Evolutionary conservation across 2,888 invertebrate species (phyloP).

Genomic region (Sipha maydis): DNA sequence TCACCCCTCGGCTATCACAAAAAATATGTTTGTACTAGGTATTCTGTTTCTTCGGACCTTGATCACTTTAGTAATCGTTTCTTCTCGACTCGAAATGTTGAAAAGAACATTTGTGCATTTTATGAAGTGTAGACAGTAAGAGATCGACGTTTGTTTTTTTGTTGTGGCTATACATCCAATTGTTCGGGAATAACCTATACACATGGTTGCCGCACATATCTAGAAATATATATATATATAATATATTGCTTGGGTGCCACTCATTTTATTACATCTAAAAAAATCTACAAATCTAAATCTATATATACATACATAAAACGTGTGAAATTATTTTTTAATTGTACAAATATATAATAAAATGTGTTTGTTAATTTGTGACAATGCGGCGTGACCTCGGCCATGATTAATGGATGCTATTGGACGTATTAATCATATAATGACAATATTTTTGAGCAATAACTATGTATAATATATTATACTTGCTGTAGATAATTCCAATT

Average conservation of each 20-base stretch:
- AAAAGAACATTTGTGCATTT: constrained; percentile 14
- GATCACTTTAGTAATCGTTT: constrained; percentile 4
- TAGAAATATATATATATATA: not conserved
- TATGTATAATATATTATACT: not conserved
- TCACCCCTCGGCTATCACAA: not conserved
- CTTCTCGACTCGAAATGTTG: not conserved
- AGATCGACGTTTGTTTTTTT: not conserved
- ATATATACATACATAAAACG: not conserved
- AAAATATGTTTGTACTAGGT: not conserved
- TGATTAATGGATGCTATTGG: constrained; percentile 33
- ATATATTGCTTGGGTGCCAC: not conserved
- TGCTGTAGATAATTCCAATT: not conserved
- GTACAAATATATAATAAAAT: not conserved
- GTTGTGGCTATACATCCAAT: not conserved
- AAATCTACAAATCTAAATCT: too few relatives aligned
- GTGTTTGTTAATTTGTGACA: constrained; percentile 15
- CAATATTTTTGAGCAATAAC: not conserved
- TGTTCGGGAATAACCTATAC: not conserved
- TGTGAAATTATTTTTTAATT: constrained; percentile 17
- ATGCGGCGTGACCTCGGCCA: constrained; percentile 12
- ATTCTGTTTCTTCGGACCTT: not conserved
- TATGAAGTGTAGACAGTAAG: not conserved
- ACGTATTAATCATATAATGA: not conserved
- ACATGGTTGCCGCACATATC: not conserved
- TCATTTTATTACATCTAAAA: not conserved